Base-by-base conservation (phyloP, 2,797 vertebrate genomes). In the Odontamblyopus rebecca region DNA sequence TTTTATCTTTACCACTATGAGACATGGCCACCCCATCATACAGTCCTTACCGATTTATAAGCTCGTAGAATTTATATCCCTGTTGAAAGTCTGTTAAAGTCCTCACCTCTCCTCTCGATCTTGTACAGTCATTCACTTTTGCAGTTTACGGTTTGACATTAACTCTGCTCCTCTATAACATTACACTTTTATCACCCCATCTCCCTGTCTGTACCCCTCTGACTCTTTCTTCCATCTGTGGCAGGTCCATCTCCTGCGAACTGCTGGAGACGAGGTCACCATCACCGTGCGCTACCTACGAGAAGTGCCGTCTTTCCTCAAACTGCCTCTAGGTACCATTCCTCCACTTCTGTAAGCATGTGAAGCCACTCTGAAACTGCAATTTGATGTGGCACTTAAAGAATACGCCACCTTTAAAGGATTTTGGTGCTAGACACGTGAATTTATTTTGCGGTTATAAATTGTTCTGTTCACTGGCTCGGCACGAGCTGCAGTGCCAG, bases 281-380 rank as follows among this genome's bases (percentile, higher is more conserved):
- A 88, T 98, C 91, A 95, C 95, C 13, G 97, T 98, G 83, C 94
- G 96, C 86, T 97, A 97, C 90, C 94, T 98, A 90, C 95, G 96
- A 91, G 96, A 97, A 85, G 95, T 96, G 38, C 97, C 97, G 72
- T 96, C 96, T 44, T 98, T 98, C 90, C 93, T 98, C 74, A 98
- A 97, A 89, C 95, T 98, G 86, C 96, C 97, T 68, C 90, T 97
- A 86, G 96, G 97, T 98, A 92, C 95, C 95, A 79, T 30, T 63
- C 30, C 65, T 35, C 56, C 27, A 38, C 9, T 71, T 65, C 53
- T 18, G 30, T 35, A 38, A 48, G 23, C 19, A 13, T 18, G 67
- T 69, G 64, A 53, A 32, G 44, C 26, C 44, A 2, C 59, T 41
- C 66, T 56, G 77, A 51, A 78, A 70, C 65, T 70, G 44, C 9